These are phyloP conservation scores for Callinectes sapidus DNA, from an alignment of 2,888 invertebrate species.

Conservation along the genomic window DNA sequence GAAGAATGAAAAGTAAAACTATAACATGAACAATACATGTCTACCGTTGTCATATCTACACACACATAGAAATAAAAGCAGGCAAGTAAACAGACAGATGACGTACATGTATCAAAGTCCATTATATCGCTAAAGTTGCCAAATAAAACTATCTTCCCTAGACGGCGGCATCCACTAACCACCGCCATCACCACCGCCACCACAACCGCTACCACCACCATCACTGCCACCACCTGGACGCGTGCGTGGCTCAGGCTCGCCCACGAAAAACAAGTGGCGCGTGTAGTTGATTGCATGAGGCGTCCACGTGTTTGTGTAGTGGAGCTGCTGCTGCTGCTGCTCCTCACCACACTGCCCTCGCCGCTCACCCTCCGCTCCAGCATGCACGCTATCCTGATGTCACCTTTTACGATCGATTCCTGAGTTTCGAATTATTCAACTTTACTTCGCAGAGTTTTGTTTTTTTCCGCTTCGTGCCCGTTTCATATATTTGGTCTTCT, in stretches of 20 bases:
- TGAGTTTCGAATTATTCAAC: not conserved
- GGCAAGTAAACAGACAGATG: not conserved
- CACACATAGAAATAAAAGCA: not conserved
- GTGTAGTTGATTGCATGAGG: not conserved
- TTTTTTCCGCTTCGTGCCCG: not conserved
- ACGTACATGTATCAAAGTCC: not conserved
- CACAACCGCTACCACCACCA: not conserved
- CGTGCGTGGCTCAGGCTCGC: not conserved
- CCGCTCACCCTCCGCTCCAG: not conserved
- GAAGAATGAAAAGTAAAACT: not conserved
- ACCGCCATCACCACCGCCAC: not conserved
- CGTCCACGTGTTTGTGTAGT: not conserved
- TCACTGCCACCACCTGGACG: too few species aligned
- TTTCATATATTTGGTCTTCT: not conserved
- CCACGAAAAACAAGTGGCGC: not conserved
- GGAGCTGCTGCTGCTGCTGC: not conserved
- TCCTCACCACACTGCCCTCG: not conserved
- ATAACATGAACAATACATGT: not conserved
- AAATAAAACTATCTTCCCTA: not conserved
- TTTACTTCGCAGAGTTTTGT: not conserved
- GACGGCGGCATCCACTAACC: not conserved
- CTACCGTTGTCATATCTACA: not conserved
- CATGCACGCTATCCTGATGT: not conserved
- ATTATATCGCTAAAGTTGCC: too few species aligned
- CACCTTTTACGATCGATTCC: not conserved